Percentiles rank a stretch among this genome's conserved stretches.
Conservation (phyloP, 2,888 invertebrate genomes). For the Drosophila neutralis region DNA sequence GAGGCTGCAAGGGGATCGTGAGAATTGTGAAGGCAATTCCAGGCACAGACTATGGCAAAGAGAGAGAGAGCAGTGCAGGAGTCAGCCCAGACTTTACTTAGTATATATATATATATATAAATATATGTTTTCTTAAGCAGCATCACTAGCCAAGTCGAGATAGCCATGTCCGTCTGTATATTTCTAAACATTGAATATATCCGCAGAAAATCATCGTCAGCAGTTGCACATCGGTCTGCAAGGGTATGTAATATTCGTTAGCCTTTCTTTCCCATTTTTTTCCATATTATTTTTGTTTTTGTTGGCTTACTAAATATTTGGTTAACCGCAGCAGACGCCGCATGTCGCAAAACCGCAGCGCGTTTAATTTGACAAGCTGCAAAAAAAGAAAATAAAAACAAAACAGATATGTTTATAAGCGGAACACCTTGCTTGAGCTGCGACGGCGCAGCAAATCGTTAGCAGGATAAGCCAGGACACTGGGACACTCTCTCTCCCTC, state of each 20-base stretch:
- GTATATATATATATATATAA: background rate
- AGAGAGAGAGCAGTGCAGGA: background rate
- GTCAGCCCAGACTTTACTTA: background rate
- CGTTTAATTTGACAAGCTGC: constrained; percentile 75
- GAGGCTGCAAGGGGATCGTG: constrained; percentile 58
- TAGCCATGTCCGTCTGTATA: background rate
- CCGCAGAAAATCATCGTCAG: background rate
- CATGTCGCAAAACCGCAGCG: constrained; percentile 79
- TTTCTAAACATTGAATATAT: background rate
- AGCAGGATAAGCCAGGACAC: constrained; percentile 21
- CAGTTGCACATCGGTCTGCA: background rate
- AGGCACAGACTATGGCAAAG: background rate
- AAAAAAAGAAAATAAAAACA: constrained; percentile 9
- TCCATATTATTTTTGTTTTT: background rate
- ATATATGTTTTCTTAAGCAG: background rate
- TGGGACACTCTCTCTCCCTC: background rate
- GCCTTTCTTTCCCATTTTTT: background rate
- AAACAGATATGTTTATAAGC: constrained; percentile 4
- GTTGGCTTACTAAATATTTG: constrained; percentile 52
- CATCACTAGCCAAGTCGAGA: background rate
- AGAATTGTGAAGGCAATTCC: constrained; percentile 47
- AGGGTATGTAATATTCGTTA: background rate
- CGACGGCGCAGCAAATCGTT: constrained; percentile 38
- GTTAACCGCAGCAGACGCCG: constrained; percentile 74
- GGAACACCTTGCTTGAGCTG: constrained; percentile 65